Percentiles rank a stretch among this genome's conserved stretches.
phyloP scores from a whole-genome alignment of 1,140 invertebrate genomes.

The Trichonephila inaurata region DNA sequence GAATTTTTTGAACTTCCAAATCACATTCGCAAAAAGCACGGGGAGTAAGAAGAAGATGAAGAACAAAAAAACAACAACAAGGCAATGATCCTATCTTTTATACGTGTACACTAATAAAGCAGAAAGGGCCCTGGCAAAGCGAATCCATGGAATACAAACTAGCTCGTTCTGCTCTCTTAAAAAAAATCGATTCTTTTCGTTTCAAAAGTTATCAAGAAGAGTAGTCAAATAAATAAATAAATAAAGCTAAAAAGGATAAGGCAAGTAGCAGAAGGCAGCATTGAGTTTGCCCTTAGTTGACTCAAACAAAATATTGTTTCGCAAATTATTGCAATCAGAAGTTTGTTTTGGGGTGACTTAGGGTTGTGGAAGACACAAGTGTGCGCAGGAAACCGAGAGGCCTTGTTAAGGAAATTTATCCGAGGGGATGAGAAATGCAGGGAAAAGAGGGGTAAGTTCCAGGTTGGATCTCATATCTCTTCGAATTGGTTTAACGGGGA shows the following conservation, averaged over 20 bases:
- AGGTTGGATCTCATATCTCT: background rate
- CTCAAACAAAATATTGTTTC: slow-evolving; percentile 73
- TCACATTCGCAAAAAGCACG: slow-evolving; percentile 59
- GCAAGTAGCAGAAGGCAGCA: background rate
- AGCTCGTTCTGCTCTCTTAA: slow-evolving; percentile 67
- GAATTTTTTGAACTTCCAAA: slow-evolving; percentile 48
- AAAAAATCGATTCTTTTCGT: slow-evolving; percentile 55
- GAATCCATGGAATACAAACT: slow-evolving; percentile 72
- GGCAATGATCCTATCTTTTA: background rate
- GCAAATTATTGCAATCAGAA: slow-evolving; percentile 75
- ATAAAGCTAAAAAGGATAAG: slow-evolving; percentile 3
- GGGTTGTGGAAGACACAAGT: slow-evolving; percentile 35
- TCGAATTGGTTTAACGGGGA: background rate
- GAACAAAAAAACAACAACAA: background rate
- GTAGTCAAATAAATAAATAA: slow-evolving; percentile 73
- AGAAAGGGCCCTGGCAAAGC: slow-evolving; percentile 40
- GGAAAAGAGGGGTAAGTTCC: slow-evolving; percentile 6
- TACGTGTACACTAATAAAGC: slow-evolving; percentile 71
- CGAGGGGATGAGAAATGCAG: background rate
- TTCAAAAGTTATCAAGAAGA: slow-evolving; percentile 74
- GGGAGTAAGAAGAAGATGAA: background rate
- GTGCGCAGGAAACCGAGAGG: slow-evolving; percentile 33
- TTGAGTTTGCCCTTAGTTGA: slow-evolving; percentile 11
- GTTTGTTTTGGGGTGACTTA: slow-evolving; percentile 69
- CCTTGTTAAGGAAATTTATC: slow-evolving; percentile 71